phyloP scores from a whole-genome alignment of 2,888 invertebrate species.

The Polyommatus icarus region DNA sequence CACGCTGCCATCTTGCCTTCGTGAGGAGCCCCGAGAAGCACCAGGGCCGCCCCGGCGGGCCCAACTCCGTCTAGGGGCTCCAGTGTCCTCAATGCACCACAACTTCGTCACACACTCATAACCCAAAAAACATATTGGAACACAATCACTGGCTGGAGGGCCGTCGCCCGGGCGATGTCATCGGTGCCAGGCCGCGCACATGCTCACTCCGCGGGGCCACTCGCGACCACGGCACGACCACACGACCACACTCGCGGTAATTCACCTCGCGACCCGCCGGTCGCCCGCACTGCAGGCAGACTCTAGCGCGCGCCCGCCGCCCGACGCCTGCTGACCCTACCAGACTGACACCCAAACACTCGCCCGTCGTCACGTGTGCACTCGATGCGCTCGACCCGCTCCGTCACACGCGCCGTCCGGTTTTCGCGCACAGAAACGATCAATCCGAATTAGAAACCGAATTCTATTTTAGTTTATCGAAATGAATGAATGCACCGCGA shows the following conservation, averaged over 20 bases:
- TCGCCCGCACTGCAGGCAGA: slow-evolving; percentile 71
- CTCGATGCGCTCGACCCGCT: slow-evolving; percentile 53
- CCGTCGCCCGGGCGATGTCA: slow-evolving; percentile 71
- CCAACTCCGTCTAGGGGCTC: slow-evolving; percentile 83
- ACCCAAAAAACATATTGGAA: slow-evolving; percentile 72
- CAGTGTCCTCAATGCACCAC: slow-evolving; percentile 79
- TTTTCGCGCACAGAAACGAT: slow-evolving; percentile 57
- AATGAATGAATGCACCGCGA: slow-evolving; percentile 53
- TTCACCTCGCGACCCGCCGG: slow-evolving; percentile 66
- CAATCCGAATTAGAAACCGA: slow-evolving; percentile 61
- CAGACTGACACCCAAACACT: slow-evolving; percentile 76
- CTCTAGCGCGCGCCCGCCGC: slow-evolving; percentile 52
- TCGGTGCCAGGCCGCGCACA: slow-evolving; percentile 74
- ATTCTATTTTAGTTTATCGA: slow-evolving; percentile 57
- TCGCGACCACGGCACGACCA: slow-evolving; percentile 76
- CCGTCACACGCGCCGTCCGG: slow-evolving; percentile 56
- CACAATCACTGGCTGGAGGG: slow-evolving; percentile 70
- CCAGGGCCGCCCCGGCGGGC: slow-evolving; percentile 82
- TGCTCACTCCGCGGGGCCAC: slow-evolving; percentile 74
- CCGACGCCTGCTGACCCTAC: slow-evolving; percentile 61
- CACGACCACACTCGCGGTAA: slow-evolving; percentile 68
- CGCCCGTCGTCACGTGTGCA: slow-evolving; percentile 70
- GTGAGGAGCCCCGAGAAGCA: slow-evolving; percentile 81
- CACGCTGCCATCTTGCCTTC: slow-evolving; percentile 85
- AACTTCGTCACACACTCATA: slow-evolving; percentile 80